Evolutionary conservation across 2,113 vertebrate species (phyloP), one percentile per base, ranked within the genome.

Genomic region (Eretmochelys imbricata): DNA sequence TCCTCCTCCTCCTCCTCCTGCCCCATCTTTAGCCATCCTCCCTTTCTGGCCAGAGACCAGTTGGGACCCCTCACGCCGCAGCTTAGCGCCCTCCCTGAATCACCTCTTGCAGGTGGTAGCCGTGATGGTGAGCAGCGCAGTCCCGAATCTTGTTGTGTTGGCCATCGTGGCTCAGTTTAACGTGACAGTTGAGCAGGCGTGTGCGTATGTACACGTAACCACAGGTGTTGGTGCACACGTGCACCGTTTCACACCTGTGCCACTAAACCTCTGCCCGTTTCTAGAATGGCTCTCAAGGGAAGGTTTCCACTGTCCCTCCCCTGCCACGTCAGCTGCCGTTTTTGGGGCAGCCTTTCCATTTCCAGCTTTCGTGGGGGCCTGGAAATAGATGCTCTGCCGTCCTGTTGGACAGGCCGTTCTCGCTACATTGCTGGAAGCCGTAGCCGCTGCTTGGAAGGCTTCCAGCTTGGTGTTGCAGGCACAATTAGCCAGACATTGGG

Each of bases 1-100:
- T 84, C 86, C 53, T 50, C 51, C 75, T 93, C 92, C 93, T 38
- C 87, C 84, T 84, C 86, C 53, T 50, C 51, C 55, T 84, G 5
- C 29, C 24, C 38, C 38, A n/a, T 87, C 11, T 38, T 65, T 76
- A 79, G 87, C 22, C 87, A 38, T 53, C 78, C 79, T 88, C 53
- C 59, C 78, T 72, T 46, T 85, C 38, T 50, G 82, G 57, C 78
- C 59, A 31, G 75, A 62, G 90, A 80, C 46, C 87, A 82, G 84
- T 87, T 84, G 75, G 84, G 87, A 54, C 82, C 57, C 1, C 0
- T 0, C 13, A 49, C 29, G 48, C 54, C 49, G 1, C 59, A 6
- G 53, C 7, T 7, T 76, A 27, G 75, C 42, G 24, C 42, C 27
- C 4, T 69, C 65, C 65, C 35, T 22, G 65, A 10, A 17, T 69